These are phyloP conservation scores for Prinia subflava DNA, from an alignment of 2,113 vertebrate species.

Conservation along the genomic window DNA sequence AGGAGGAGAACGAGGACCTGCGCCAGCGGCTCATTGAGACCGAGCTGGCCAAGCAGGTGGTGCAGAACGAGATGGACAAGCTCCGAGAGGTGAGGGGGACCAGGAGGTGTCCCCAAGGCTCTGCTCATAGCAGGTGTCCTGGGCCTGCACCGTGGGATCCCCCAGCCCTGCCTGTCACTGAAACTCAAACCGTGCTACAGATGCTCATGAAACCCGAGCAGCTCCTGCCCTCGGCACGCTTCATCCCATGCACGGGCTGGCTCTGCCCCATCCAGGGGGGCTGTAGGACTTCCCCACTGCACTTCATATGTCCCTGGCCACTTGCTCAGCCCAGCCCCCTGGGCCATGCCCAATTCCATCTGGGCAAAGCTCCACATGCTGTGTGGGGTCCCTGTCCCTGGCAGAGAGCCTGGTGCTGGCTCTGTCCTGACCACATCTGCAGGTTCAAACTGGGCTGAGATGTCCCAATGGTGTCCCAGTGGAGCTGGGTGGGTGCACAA, in stretches of 20 bases:
- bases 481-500: neutral
- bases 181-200: constrained; percentile 16
- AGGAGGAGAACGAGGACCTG: constrained; percentile 94
- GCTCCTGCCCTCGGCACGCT: neutral
- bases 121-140: neutral
- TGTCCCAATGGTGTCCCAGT: neutral
- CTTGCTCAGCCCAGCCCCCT: neutral
- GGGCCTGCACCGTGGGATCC: neutral
- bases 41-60: constrained; percentile 94
- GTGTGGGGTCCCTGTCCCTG: neutral
- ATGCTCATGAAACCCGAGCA: constrained; percentile 4
- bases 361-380: neutral
- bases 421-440: neutral
- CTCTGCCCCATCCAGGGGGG: rapidly evolving
- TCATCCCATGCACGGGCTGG: neutral
- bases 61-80: constrained; percentile 94
- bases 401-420: neutral
- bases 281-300: neutral
- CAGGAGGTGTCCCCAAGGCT: rapidly evolving
- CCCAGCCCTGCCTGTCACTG: neutral
- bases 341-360: rapidly evolving
- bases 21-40: constrained; percentile 89
- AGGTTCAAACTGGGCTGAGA: neutral
- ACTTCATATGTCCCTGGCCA: neutral
- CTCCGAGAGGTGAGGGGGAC: constrained; percentile 80